Evolutionary conservation across 2,888 invertebrate species (phyloP).

Genomic region (Pandemis heparana): DNA sequence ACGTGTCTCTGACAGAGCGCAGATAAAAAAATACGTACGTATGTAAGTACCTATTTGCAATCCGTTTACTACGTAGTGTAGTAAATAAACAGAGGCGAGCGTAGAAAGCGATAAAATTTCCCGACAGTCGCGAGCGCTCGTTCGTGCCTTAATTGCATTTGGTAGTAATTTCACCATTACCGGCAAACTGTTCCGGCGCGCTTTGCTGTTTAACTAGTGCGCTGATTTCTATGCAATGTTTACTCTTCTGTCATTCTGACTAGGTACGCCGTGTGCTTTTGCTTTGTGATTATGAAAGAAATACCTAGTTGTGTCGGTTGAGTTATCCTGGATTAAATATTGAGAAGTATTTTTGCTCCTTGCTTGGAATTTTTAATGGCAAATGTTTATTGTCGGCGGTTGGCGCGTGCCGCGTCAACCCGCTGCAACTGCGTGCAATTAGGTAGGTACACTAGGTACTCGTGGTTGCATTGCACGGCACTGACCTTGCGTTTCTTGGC

Average conservation of each 20-base stretch:
- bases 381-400: background rate
- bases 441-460: conserved; percentile 44
- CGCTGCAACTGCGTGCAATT: conserved; percentile 49
- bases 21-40: conserved; percentile 38
- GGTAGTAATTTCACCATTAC: conserved; percentile 63
- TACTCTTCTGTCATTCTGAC: conserved; percentile 35
- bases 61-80: conserved; percentile 46
- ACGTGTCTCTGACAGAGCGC: conserved; percentile 25
- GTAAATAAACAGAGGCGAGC: conserved; percentile 58
- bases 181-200: conserved; percentile 59
- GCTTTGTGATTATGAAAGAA: background rate
- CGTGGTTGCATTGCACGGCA: conserved; percentile 54
- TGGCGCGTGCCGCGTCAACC: conserved; percentile 55
- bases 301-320: background rate
- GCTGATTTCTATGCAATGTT: conserved; percentile 45
- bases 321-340: conserved; percentile 5
- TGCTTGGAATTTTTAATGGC: too few species aligned
- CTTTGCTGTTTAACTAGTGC: conserved; percentile 43
- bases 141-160: conserved; percentile 64
- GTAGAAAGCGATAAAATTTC: conserved; percentile 73
- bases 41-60: conserved; percentile 42
- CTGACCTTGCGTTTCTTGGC: conserved; percentile 55
- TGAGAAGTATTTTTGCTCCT: background rate
- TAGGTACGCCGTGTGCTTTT: background rate
- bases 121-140: conserved; percentile 57